Evolutionary conservation across 1,140 invertebrate species (phyloP).

Genomic region (Holotrichia oblita): DNA sequence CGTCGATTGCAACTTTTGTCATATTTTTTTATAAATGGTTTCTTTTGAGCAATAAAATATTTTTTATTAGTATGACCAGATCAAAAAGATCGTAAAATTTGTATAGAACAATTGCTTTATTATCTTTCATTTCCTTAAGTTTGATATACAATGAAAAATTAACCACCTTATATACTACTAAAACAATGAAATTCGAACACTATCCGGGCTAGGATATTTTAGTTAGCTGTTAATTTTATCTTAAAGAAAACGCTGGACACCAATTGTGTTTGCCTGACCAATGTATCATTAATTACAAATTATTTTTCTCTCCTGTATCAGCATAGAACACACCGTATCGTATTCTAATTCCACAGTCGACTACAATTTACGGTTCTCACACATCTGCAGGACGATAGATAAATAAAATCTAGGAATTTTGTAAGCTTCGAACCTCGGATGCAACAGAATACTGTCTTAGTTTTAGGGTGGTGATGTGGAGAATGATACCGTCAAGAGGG

Average conservation of each 20-base stretch:
- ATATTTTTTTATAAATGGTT: too few species aligned
- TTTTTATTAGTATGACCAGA: too few species aligned
- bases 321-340: neutral
- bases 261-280: neutral
- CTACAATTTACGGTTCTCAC: neutral
- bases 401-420: slow-evolving; percentile 13
- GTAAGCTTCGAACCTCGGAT: neutral
- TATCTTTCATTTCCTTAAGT: too few species aligned
- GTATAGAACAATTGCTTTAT: too few species aligned
- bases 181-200: too few species aligned
- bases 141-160: too few species aligned
- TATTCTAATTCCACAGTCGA: slow-evolving; percentile 1
- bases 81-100: too few species aligned
- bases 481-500: neutral
- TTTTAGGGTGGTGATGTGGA: neutral
- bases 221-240: too few species aligned
- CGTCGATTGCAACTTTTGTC: too few species aligned
- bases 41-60: too few species aligned
- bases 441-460: slow-evolving; percentile 18
- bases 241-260: neutral
- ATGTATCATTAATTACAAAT: neutral
- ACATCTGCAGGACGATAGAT: slow-evolving; percentile 17
- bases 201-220: too few species aligned
- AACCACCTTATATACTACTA: too few species aligned
- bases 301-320: neutral